Base-by-base conservation (phyloP, 2,797 vertebrate genomes). In the Sebastes cheni region DNA sequence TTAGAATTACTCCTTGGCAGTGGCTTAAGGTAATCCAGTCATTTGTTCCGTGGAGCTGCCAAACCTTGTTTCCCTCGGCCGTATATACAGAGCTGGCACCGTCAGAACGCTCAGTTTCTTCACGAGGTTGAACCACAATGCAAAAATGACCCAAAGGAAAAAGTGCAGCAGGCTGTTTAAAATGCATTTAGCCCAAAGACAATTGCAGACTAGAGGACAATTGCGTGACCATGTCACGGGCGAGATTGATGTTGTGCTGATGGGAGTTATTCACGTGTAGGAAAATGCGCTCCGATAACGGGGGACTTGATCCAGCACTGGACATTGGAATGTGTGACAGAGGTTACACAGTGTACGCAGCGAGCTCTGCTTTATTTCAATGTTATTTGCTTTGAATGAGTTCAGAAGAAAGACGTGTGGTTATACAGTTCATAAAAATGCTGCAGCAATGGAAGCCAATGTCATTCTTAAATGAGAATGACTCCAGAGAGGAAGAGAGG, bases 1-100 rank as follows among this genome's bases (percentile, higher is more conserved):
- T 95, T 94, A 95, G 92, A 96, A 93, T 94, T 92, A 94, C 93
- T 94, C 91, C 91, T 93, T 95, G 95, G 94, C 95, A 94, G 91
- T 93, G 85, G 91, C 89, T 94, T 92, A 95, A 92, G 91, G 93
- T 95, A 95, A 96, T 96, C 92, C 92, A 92, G 93, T 96, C 92
- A 95, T 95, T 95, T 94, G 93, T 94, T 96, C 92, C 93, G 78
- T 92, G 82, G 90, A 95, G 87, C 95, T 96, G 95, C 94, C 94
- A 96, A 92, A 94, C 86, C 89, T 92, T 72, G 92, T 95, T 95
- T 96, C 94, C 92, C 76, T 90, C 82, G 27, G 79, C 85, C 84
- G 18, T 50, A 71, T 93, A 91, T 94, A 93, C 89, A 91, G 72
- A 23, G 70, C 90, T 90, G 91, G 92, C 93, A 89, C 84, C 52